Percentiles rank a stretch among this genome's conserved stretches.
Evolutionary conservation across 2,888 invertebrate genomes (phyloP).

Genomic region (Parascotia fuliginaria): DNA sequence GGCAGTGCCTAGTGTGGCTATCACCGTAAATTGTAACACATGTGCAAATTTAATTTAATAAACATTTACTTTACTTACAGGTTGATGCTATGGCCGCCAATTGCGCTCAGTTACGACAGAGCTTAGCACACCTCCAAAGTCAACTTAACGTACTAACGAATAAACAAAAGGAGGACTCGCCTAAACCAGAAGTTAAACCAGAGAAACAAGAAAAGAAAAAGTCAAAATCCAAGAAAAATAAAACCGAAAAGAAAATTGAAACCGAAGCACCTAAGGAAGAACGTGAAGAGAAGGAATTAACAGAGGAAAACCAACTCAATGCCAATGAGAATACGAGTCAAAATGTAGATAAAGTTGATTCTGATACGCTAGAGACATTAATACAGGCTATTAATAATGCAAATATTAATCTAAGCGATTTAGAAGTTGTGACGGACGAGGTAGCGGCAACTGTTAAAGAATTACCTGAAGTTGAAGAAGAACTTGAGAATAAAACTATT

Average conservation of each 20-base stretch:
- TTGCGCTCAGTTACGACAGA: conserved; percentile 86
- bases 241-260: conserved; percentile 50
- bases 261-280: conserved; percentile 47
- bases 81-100: conserved; percentile 87
- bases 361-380: conserved; percentile 66
- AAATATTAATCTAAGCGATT: conserved; percentile 64
- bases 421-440: conserved; percentile 60
- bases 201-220: conserved; percentile 63
- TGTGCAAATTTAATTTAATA: too few species aligned
- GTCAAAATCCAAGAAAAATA: conserved; percentile 75
- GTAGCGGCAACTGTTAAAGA: conserved; percentile 42
- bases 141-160: conserved; percentile 82
- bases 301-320: conserved; percentile 41
- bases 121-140: conserved; percentile 85
- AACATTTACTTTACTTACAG: conserved; percentile 46
- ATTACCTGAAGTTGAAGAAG: conserved; percentile 20
- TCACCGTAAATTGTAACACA: too few species aligned
- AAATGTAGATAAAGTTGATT: conserved; percentile 57
- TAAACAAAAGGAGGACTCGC: conserved; percentile 63
- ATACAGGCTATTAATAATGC: conserved; percentile 71
- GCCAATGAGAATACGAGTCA: conserved; percentile 39
- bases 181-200: conserved; percentile 57
- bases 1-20: too few species aligned
- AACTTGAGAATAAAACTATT: conserved; percentile 11
- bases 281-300: conserved; percentile 39